Evolutionary conservation across 1,140 invertebrate genomes (phyloP).

Genomic region (Ostrea denselamellosa): DNA sequence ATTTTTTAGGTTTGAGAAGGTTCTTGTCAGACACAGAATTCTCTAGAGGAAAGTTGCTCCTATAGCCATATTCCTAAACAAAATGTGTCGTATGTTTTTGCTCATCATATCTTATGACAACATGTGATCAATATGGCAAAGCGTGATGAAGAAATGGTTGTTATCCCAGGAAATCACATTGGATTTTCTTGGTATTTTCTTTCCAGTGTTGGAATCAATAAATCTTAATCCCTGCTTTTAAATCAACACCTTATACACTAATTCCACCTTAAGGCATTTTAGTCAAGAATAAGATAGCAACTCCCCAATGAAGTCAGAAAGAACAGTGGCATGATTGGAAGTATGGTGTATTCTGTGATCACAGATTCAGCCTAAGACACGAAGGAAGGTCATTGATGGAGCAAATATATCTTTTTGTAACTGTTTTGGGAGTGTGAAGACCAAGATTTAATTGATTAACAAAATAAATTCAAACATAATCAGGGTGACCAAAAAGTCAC

Average conservation of each 20-base stretch:
- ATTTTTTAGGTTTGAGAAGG: neutral
- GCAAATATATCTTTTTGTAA: neutral
- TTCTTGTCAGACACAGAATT: neutral
- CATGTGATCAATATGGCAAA: neutral
- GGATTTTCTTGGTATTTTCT: constrained; percentile 3
- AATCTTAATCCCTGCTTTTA: constrained; percentile 36
- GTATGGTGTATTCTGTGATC: neutral
- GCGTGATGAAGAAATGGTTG: neutral
- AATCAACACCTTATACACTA: constrained; percentile 30
- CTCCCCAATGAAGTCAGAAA: neutral
- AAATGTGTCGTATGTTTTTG: constrained; percentile 10
- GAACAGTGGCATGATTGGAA: neutral
- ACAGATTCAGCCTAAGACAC: neutral
- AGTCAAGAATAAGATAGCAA: constrained; percentile 11
- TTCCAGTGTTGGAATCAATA: constrained; percentile 1
- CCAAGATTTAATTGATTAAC: neutral
- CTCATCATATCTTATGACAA: neutral
- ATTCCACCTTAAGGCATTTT: constrained; percentile 1
- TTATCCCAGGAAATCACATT: neutral
- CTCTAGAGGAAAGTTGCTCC: neutral
- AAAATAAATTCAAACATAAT: neutral
- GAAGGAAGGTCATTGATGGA: neutral
- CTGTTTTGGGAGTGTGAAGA: neutral
- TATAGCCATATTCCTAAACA: neutral
- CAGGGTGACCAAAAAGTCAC: neutral